Evolutionary conservation across 1,140 invertebrate species (phyloP), one percentile per base, ranked within the genome.

Genomic region (Bombus superbus): DNA sequence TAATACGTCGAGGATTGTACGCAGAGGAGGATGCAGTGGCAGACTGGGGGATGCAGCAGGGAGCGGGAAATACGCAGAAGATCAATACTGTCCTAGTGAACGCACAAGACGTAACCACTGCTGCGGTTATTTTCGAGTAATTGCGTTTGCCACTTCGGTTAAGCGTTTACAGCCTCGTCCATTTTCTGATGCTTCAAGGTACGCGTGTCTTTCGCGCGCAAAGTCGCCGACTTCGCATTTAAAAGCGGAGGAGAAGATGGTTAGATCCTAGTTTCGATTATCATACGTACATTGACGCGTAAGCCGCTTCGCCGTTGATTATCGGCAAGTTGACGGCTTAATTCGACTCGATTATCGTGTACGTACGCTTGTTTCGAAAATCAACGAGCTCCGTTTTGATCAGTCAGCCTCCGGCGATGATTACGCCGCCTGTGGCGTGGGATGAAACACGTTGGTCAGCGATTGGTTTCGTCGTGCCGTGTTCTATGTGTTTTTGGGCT

Each of bases 101-200:
- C 83, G 83, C 83, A 85, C 77, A 85, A 85, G 83, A 85, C 57
- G 83, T 80, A 85, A 85, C 83, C 77, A 80, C 68, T 42, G 76
- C 77, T 80, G 83, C 83, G 83, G 83, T 85, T 85, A 80, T 79
- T 85, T 72, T 85, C 83, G 25, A 57, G 83, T 85, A 85, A 85
- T 80, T 80, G 53, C 83, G 53, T 80, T 64, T 13, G 6, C 42
- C 44, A 13, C 40, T 62, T 73, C 83, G 82, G 73, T 73, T 9
- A 80, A 40, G 32, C 68, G 53, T 57, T 47, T 22, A 47, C 25
- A 62, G 35, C 8, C 13, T 57, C n/a, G 18, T 38, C 9, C n/a
- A 9, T 44, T n/a, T 18, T 13, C 35, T 38, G 11, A 40, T n/a
- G 11, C 28, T 11, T 28, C 4, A 62, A 13, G 28, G 10, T n/a